These are phyloP conservation scores for Zele albiditarsus DNA, from an alignment of 2,888 invertebrate species.

Conservation along the genomic window DNA sequence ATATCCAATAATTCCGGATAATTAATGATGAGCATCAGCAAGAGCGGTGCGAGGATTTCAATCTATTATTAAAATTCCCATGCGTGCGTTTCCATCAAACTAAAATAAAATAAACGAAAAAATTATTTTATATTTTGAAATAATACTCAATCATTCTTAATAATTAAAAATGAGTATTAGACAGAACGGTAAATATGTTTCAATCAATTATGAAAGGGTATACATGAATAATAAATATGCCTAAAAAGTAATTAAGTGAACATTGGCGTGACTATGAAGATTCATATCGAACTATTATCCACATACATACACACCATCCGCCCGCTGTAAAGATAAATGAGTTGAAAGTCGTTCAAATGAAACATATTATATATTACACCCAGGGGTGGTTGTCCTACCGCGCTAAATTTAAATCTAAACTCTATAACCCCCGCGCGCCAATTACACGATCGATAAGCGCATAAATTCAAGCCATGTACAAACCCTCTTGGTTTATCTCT, in stretches of 20 bases:
- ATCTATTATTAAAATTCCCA: not conserved
- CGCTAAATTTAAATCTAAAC: conserved; percentile 28
- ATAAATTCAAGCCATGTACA: conserved; percentile 15
- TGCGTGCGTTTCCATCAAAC: no score
- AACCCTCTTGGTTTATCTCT: not conserved
- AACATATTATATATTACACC: conserved; percentile 2
- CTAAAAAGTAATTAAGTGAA: conserved; percentile 3
- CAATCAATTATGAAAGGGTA: not conserved
- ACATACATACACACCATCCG: not conserved
- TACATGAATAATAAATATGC: not conserved
- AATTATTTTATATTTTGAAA: no score
- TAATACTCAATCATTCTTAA: no score
- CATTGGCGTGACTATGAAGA: conserved; percentile 7
- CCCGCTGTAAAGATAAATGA: conserved; percentile 8
- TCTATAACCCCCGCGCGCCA: conserved; percentile 4
- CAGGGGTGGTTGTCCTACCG: conserved; percentile 21
- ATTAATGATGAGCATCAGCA: not conserved
- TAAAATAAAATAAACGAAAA: no score
- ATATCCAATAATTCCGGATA: not conserved
- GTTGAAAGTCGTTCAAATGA: conserved; percentile 2
- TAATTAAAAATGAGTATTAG: not conserved
- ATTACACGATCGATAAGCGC: conserved; percentile 37
- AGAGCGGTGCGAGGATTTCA: not conserved
- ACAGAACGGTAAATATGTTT: not conserved
- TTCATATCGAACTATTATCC: not conserved